These are phyloP conservation scores for Percopsis omiscomaycus DNA, from an alignment of 2,797 vertebrate species.

Conservation along the genomic window DNA sequence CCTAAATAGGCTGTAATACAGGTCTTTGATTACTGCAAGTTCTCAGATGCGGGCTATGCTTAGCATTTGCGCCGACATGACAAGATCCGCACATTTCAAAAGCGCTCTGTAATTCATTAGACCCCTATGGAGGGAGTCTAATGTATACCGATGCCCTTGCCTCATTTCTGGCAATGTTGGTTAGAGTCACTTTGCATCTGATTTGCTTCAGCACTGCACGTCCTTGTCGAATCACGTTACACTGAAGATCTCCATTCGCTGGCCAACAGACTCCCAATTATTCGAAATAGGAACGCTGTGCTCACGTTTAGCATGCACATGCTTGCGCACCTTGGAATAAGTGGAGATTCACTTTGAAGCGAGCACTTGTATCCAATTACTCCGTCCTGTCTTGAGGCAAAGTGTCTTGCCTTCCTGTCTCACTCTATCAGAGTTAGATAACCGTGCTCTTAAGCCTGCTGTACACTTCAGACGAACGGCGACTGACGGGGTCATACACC, in stretches of 20 bases:
- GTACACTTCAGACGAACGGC: neutral
- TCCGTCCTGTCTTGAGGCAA: neutral
- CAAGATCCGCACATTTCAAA: conserved; percentile 13
- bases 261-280: neutral
- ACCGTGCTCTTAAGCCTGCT: neutral
- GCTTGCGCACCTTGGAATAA: neutral
- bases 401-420: neutral
- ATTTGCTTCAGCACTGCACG: neutral
- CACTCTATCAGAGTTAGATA: neutral
- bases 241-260: neutral
- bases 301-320: neutral
- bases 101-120: neutral
- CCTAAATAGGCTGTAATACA: conserved; percentile 7
- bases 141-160: neutral
- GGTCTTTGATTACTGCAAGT: conserved; percentile 18
- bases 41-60: conserved; percentile 11
- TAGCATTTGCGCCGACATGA: conserved; percentile 9
- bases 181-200: neutral
- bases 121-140: neutral
- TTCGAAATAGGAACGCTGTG: neutral
- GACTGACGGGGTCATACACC: too few relatives aligned
- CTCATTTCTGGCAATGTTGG: neutral
- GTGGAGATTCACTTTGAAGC: neutral
- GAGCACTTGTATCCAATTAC: neutral
- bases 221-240: neutral